Evolutionary conservation across 2,113 vertebrate genomes (phyloP).

Genomic region (Tragelaphus scriptus): DNA sequence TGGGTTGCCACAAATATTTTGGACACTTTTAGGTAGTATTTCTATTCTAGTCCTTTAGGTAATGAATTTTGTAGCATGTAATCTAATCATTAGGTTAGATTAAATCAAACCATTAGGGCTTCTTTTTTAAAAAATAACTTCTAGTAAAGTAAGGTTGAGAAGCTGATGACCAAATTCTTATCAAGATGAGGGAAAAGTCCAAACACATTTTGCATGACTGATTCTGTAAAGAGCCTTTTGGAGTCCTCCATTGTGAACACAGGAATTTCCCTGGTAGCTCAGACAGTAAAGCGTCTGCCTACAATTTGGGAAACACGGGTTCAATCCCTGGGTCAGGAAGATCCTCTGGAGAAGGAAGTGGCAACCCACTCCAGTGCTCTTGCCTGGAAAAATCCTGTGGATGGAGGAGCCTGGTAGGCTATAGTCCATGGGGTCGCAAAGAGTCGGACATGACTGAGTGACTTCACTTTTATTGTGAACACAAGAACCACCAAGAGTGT

Average conservation of each 20-base stretch:
- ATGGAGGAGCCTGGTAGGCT: neutral
- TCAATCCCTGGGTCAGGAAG: neutral
- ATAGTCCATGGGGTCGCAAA: neutral
- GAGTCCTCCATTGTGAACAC: neutral
- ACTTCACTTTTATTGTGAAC: neutral
- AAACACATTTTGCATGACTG: neutral
- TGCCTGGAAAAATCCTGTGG: neutral
- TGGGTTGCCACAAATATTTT: neutral
- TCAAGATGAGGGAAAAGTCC: neutral
- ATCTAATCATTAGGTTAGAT: neutral
- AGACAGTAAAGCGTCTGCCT: neutral
- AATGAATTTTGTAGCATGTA: neutral
- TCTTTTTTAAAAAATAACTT: neutral
- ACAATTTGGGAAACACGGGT: neutral
- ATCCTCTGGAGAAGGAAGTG: neutral
- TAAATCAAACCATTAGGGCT: neutral
- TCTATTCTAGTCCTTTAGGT: neutral
- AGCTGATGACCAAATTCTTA: neutral
- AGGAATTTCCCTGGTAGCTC: neutral
- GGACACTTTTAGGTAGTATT: neutral
- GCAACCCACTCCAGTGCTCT: neutral
- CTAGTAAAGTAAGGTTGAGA: neutral
- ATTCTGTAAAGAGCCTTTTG: neutral
- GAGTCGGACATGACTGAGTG: neutral
- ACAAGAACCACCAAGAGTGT: neutral